Conservation (phyloP, 2,113 vertebrate genomes). For the Malurus elegans region DNA sequence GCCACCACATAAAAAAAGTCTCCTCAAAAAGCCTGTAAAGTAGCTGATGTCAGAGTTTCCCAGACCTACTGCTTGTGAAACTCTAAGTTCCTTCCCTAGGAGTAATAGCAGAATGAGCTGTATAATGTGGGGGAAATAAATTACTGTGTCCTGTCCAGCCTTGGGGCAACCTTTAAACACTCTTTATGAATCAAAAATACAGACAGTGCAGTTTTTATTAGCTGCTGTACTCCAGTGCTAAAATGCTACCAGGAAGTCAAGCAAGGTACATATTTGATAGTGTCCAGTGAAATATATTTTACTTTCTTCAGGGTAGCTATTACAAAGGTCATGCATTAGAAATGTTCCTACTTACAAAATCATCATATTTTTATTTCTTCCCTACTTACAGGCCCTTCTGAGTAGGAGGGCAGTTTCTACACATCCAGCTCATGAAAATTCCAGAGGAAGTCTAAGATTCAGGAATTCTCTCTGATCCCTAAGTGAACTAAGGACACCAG, state of each 20-base stretch:
- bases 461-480: neutral
- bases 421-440: neutral
- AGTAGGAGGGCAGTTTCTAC: neutral
- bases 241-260: neutral
- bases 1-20: neutral
- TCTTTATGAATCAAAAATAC: neutral
- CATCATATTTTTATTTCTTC: neutral
- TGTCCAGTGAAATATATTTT: neutral
- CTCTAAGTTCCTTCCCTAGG: neutral
- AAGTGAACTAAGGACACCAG: neutral
- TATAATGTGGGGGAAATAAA: neutral
- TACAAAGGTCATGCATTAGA: neutral
- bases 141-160: neutral
- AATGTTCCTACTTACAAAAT: neutral
- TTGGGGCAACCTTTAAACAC: neutral
- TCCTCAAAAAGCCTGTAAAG: neutral
- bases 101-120: neutral
- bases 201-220: neutral
- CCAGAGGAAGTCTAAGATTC: neutral
- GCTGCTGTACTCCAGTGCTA: neutral
- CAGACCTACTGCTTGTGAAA: neutral
- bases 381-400: neutral
- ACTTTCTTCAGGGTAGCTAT: neutral
- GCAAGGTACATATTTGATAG: neutral
- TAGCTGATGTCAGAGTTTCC: neutral